phyloP scores from a whole-genome alignment of 2,888 invertebrate species.

The Oxystoma pomonae region DNA sequence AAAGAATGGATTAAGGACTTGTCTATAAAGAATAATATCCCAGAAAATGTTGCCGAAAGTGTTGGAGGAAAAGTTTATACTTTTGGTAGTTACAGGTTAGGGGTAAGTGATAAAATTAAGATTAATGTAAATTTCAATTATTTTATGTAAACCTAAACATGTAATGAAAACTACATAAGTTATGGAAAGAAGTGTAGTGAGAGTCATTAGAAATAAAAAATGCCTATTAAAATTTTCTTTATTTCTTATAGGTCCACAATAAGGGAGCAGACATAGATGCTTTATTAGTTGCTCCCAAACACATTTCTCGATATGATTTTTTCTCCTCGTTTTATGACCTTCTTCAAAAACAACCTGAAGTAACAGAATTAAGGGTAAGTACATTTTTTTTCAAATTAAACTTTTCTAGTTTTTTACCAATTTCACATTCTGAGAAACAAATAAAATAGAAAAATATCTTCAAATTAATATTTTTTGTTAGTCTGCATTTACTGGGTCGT shows the following conservation, averaged over 20 bases:
- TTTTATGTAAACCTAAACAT: no score
- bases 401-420: no score
- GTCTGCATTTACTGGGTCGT: no score
- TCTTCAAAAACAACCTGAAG: constrained; percentile 81
- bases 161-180: no score
- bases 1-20: constrained; percentile 92
- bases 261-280: constrained; percentile 99
- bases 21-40: constrained; percentile 87
- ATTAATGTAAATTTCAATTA: no score
- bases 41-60: constrained; percentile 80
- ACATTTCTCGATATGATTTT: constrained; percentile 91
- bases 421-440: no score
- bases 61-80: constrained; percentile 98
- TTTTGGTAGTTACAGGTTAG: constrained; percentile 95
- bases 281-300: constrained; percentile 93
- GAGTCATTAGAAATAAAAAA: not conserved
- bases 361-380: constrained; percentile 72
- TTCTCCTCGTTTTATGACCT: constrained; percentile 93
- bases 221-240: not conserved
- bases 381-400: no score
- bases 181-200: no score
- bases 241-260: constrained; percentile 68
- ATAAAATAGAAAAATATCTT: no score
- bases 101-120: no score
- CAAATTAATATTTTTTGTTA: no score